Percentiles rank a stretch among this genome's conserved stretches.
Conservation (phyloP, 1,140 invertebrate genomes). For the Oncopodura yosiiana region DNA sequence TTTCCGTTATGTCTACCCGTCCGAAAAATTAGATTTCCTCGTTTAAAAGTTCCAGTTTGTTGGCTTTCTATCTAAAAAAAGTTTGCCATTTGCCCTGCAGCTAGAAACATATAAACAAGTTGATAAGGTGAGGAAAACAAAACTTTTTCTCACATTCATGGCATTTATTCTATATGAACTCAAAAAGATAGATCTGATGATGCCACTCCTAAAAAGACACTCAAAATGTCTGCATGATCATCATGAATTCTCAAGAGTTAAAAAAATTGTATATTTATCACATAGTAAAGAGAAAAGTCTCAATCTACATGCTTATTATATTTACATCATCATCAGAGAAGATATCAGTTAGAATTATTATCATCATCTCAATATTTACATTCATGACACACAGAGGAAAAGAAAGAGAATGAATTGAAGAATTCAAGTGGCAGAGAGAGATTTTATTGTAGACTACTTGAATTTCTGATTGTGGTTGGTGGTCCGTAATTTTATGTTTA, state of each 20-base stretch:
- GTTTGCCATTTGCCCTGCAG: no score
- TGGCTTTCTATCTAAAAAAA: no score
- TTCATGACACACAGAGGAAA: not conserved
- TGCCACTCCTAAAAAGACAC: not conserved
- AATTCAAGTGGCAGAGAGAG: no score
- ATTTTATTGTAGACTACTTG: no score
- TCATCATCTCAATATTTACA: not conserved
- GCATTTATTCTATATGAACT: not conserved
- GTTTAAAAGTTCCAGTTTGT: no score
- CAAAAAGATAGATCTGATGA: not conserved
- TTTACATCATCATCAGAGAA: no score
- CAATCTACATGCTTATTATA: no score
- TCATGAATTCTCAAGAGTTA: slow-evolving; percentile 16
- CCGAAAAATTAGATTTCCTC: slow-evolving; percentile 23
- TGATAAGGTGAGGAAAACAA: not conserved
- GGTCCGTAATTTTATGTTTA: no score
- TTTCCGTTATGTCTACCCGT: not conserved
- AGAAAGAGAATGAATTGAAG: not conserved
- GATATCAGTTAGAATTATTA: no score
- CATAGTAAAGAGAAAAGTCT: not conserved
- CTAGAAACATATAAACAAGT: no score
- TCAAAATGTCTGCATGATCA: slow-evolving; percentile 8
- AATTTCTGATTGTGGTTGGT: no score
- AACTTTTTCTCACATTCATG: not conserved
- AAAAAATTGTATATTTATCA: not conserved